phyloP scores from a whole-genome alignment of 1,140 invertebrate genomes.

The Hycleus cichorii region DNA sequence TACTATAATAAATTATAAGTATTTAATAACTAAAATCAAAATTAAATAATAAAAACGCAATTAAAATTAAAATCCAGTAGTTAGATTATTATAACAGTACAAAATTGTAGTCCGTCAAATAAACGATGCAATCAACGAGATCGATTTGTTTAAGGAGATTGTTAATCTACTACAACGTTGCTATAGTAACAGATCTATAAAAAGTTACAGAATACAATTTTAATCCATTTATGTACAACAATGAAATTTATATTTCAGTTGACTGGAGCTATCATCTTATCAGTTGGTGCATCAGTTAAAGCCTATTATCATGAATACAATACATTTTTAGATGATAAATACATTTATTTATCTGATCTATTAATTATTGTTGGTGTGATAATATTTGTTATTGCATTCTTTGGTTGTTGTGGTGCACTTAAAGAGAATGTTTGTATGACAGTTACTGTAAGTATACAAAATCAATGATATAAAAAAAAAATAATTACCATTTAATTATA shows the following conservation, averaged over 20 bases:
- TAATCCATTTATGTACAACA: too few species aligned
- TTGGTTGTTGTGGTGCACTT: constrained; percentile 80
- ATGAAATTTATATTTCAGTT: constrained; percentile 25
- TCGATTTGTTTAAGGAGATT: too few species aligned
- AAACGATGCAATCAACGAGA: too few species aligned
- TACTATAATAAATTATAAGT: too few species aligned
- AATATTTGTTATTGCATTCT: constrained; percentile 75
- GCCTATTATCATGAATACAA: constrained; percentile 57
- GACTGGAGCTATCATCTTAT: constrained; percentile 47
- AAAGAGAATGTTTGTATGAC: constrained; percentile 83
- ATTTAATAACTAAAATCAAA: too few species aligned
- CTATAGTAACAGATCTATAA: too few species aligned
- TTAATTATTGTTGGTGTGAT: constrained; percentile 71
- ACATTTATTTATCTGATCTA: constrained; percentile 66
- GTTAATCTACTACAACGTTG: too few species aligned
- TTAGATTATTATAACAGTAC: too few species aligned
- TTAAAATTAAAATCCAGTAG: too few species aligned
- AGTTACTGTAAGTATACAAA: constrained; percentile 53
- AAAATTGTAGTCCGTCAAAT: too few species aligned
- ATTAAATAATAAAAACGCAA: too few species aligned
- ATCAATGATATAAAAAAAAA: neutral
- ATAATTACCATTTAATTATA: constrained; percentile 40
- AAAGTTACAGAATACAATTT: too few species aligned
- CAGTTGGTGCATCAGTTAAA: constrained; percentile 61
- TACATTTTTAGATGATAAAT: constrained; percentile 54